Percentiles rank a stretch among this genome's conserved stretches.
Conservation (phyloP, 2,797 vertebrate genomes). For the Chromobotia macracanthus region DNA sequence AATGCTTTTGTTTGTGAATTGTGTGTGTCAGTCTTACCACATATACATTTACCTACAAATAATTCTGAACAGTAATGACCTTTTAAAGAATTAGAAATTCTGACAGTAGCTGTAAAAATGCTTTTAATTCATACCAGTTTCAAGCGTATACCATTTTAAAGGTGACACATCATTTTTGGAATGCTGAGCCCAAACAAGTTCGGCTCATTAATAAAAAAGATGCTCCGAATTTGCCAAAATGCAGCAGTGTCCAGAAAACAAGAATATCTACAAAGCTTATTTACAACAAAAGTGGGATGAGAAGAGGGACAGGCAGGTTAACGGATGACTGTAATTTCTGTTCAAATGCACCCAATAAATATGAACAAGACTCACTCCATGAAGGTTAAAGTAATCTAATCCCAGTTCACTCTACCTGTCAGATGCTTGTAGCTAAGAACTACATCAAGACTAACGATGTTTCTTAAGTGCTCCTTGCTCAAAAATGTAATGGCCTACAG, state of each 20-base stretch:
- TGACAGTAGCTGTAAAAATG: neutral
- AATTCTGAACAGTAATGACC: neutral
- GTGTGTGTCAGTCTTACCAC: neutral
- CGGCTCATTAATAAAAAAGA: neutral
- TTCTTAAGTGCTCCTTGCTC: constrained; percentile 40
- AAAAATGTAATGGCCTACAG: constrained; percentile 31
- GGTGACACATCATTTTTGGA: neutral
- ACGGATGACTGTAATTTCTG: constrained; percentile 46
- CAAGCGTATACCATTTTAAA: neutral
- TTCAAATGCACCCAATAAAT: constrained; percentile 49
- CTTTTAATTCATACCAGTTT: neutral
- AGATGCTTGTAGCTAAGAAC: constrained; percentile 29
- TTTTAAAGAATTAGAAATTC: constrained; percentile 18
- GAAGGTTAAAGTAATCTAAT: constrained; percentile 45
- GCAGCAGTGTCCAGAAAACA: neutral
- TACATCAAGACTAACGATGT: constrained; percentile 48
- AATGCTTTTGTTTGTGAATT: neutral
- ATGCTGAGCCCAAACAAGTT: neutral
- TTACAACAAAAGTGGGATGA: neutral
- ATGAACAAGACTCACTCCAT: constrained; percentile 37
- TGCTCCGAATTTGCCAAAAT: neutral
- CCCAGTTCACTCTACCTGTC: constrained; percentile 49
- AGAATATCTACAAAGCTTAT: neutral
- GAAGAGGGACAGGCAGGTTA: constrained; percentile 25
- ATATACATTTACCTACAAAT: too few relatives aligned